Percentiles rank a stretch among this genome's conserved stretches.
Evolutionary conservation across 2,888 invertebrate species (phyloP).

Genomic region (Agonopterix heracliana): DNA sequence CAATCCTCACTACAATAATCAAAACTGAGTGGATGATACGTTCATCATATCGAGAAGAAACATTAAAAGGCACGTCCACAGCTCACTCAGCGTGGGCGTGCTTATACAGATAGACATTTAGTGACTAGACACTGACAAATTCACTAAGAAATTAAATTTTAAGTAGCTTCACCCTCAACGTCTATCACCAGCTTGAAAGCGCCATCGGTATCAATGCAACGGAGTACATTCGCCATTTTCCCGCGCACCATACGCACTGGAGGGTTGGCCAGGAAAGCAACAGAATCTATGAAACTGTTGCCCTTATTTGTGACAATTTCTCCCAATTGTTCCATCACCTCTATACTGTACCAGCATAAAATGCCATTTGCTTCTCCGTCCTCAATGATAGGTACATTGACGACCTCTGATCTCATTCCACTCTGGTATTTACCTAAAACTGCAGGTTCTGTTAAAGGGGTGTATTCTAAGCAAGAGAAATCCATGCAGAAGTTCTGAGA

Average conservation of each 20-base stretch:
- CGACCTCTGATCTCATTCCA: conserved; percentile 22
- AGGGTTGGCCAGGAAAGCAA: conserved; percentile 60
- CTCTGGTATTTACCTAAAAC: conserved; percentile 32
- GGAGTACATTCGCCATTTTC: conserved; percentile 37
- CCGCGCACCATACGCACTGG: conserved; percentile 35
- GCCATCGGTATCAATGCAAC: conserved; percentile 46
- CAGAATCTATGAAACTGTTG: conserved; percentile 61
- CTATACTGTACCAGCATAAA: conserved; percentile 74
- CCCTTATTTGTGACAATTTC: conserved; percentile 58
- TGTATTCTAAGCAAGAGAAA: conserved; percentile 52
- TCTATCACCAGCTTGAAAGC: conserved; percentile 47
- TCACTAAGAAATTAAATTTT: background rate
- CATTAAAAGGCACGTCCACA: too few species aligned
- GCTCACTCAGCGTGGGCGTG: too few species aligned
- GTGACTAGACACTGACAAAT: too few species aligned
- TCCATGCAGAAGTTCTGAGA: conserved; percentile 73
- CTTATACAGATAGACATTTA: too few species aligned
- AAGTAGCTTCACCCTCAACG: conserved; percentile 7
- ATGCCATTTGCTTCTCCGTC: conserved; percentile 66
- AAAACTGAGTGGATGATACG: too few species aligned
- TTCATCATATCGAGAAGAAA: too few species aligned
- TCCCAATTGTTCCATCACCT: conserved; percentile 48
- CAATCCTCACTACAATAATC: too few species aligned
- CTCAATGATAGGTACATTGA: conserved; percentile 39
- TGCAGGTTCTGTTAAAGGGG: conserved; percentile 46